Conservation (phyloP, 2,113 vertebrate species). For the Myxocyprinus asiaticus region DNA sequence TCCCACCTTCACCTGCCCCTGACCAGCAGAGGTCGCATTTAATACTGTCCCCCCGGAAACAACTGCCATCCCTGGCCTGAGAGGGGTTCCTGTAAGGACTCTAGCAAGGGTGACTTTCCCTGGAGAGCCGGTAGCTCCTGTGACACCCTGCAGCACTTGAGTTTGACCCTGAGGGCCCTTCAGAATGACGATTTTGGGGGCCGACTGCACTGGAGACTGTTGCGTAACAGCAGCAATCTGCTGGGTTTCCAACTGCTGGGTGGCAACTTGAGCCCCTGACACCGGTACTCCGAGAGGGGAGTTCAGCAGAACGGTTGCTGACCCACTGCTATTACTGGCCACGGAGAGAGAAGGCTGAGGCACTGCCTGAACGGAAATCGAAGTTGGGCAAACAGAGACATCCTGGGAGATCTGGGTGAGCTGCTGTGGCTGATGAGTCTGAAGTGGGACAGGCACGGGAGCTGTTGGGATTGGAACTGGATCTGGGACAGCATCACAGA, state of each 20-base stretch:
- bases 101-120: constrained; percentile 88
- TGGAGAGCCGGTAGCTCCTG: constrained; percentile 70
- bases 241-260: constrained; percentile 56
- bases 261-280: constrained; percentile 50
- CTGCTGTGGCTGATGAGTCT: constrained; percentile 63
- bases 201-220: constrained; percentile 67
- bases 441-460: constrained; percentile 29
- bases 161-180: constrained; percentile 89
- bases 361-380: constrained; percentile 60
- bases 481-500: constrained; percentile 63
- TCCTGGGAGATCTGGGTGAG: constrained; percentile 67
- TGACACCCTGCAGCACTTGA: constrained; percentile 81
- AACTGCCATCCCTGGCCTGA: constrained; percentile 86
- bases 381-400: constrained; percentile 68
- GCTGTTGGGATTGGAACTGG: constrained; percentile 14
- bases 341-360: constrained; percentile 63
- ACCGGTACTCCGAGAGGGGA: constrained; percentile 69
- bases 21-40: constrained; percentile 74
- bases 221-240: constrained; percentile 70
- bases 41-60: constrained; percentile 85
- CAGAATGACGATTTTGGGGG: constrained; percentile 88
- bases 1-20: constrained; percentile 74
- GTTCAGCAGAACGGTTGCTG: constrained; percentile 69
- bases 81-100: constrained; percentile 83
- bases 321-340: constrained; percentile 63